Evolutionary conservation across 2,888 invertebrate species (phyloP), one percentile per base, ranked within the genome.

Genomic region (Drosophila subquinaria): DNA sequence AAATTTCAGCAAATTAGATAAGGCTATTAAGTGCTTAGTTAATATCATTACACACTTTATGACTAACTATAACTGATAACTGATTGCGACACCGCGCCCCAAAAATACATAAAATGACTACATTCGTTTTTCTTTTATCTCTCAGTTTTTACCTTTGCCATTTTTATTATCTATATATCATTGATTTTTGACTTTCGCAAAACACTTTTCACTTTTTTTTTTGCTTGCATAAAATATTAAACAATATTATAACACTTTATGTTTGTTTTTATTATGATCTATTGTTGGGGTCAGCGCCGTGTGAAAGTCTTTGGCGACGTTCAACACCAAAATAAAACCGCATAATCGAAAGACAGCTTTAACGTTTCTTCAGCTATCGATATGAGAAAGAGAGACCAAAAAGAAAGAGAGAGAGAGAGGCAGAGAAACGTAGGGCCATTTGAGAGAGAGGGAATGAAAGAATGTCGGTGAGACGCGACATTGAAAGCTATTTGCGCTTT

Each of bases 121-220:
- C 68, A 10, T 55, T 55, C n/a, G n/a, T 5, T 43, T 23, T 43
- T 53, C 33, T 2, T 27, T 56, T 17, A 6, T 9, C 17, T 50
- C 55, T 2, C 42, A 3, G 1, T 38, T 84, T 50, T 87, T 87
- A 84, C 88, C 89, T 72, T 64, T 40, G 78, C 81, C 85, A 89
- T 84, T 78, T 77, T 79, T 30, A 30, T 30, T 30, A 17, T 1
- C 17, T 51, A 15, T 55, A 43, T 57, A 36, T 56, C 40, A 61
- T 67, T 45, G 66, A 55, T 60, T 69, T 30, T 43, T 35, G 13
- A 53, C 74, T 75, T 75, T 84, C 61, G 67, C 67, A 69, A 60
- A 47, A 52, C 42, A 56, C 50, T 83, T 81, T 81, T 69, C 76
- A 79, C 73, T 69, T 73, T 74, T 42, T 42, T 38, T 23, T 0